Evolutionary conservation across 1,140 invertebrate species (phyloP), one percentile per base, ranked within the genome.

Genomic region (Euura saliciscinereae): DNA sequence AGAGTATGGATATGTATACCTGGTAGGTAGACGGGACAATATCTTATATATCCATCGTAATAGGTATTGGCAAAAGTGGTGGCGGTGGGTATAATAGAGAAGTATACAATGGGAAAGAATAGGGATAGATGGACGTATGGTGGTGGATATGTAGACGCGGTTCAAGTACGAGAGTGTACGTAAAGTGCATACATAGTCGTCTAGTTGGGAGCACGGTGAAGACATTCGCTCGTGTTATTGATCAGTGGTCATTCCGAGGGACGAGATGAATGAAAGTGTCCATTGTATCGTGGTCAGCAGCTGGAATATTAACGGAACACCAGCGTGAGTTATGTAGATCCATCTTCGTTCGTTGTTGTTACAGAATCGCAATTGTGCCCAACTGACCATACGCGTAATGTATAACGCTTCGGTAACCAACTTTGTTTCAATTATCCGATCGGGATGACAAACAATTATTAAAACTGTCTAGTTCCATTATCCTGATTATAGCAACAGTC

Each of bases 151-250:
- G 66, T 43, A 42, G 28, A 67, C 8, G 66, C 28, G 44, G 45
- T 45, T 51, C 69, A 51, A 44, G 45, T 4, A n/a, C 13, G 13
- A n/a, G 51, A 8, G 51, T 59, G 51, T 59, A n/a, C 8, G 13
- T 59, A 59, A 59, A 59, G 51, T 59, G 28, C 28, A 59, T 59
- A 59, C 51, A 59, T 59, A 59, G 4, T 11, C 13, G 51, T 3
- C 51, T 59, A 59, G 8, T 59, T 59, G 51, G 51, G 51, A 11
- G 51, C 51, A 59, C 51, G 51, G 5, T n/a, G 13, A 59, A 76
- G 71, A 75, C 71, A 75, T 71, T 78, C 65, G 45, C 66, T 71
- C 73, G 65, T 65, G 77, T 71, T 78, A 79, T 79, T 71, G 78
- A 79, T 79, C 69, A 74, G 65, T 70, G 68, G 70, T 75, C 73